phyloP scores from a whole-genome alignment of 1,140 invertebrate genomes.

The Conus betulinus region DNA sequence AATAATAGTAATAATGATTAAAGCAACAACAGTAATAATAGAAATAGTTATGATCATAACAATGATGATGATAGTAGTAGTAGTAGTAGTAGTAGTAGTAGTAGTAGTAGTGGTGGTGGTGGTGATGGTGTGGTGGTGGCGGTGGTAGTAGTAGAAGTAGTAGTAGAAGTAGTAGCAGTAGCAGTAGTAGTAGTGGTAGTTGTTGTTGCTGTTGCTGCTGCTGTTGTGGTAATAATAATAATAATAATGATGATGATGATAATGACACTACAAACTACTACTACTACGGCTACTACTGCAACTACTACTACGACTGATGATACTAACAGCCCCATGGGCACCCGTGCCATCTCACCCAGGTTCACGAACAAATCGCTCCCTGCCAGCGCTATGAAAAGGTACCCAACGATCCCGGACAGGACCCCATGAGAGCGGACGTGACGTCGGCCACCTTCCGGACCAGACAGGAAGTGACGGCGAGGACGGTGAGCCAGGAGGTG shows the following conservation, averaged over 20 bases:
- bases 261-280: slow-evolving; percentile 33
- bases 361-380: background rate
- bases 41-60: too few species aligned
- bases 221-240: too few species aligned
- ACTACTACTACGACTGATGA: background rate
- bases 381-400: background rate
- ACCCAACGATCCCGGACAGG: background rate
- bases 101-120: too few species aligned
- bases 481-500: background rate
- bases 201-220: too few species aligned
- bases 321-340: background rate
- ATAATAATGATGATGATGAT: background rate
- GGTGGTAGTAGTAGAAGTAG: too few species aligned
- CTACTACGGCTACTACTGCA: slow-evolving; percentile 37
- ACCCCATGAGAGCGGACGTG: background rate
- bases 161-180: too few species aligned
- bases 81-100: too few species aligned
- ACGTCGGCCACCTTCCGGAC: background rate
- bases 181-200: too few species aligned
- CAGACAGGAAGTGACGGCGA: background rate
- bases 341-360: background rate
- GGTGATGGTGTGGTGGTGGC: too few species aligned
- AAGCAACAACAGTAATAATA: too few species aligned
- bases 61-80: too few species aligned
- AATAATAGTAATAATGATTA: too few species aligned